Percentiles rank a stretch among this genome's conserved stretches.
Evolutionary conservation across 2,888 invertebrate genomes (phyloP).

Genomic region (Ariolimax columbianus): DNA sequence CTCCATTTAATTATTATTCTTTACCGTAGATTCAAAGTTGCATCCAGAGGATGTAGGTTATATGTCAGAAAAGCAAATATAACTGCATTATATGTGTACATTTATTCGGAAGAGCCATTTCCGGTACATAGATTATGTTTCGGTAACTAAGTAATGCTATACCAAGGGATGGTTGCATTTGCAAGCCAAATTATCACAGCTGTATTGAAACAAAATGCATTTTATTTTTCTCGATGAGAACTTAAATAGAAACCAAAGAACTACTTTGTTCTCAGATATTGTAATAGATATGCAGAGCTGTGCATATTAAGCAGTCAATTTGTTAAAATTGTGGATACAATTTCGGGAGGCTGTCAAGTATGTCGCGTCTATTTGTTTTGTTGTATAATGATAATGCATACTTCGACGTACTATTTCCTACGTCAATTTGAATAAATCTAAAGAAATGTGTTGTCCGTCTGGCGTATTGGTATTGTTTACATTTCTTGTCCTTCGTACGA

Average conservation of each 20-base stretch:
- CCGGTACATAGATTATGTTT: not conserved
- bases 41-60: too few species aligned
- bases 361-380: not conserved
- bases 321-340: not conserved
- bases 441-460: not conserved
- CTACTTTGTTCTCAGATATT: not conserved
- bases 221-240: not conserved
- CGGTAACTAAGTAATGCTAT: not conserved
- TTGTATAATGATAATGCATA: too few species aligned
- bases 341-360: not conserved
- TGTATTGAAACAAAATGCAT: not conserved
- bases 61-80: not conserved
- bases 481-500: too few species aligned
- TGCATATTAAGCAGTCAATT: not conserved
- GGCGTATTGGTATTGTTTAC: too few species aligned
- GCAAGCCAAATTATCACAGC: constrained; percentile 10
- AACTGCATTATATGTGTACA: not conserved
- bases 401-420: too few species aligned
- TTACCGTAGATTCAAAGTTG: too few species aligned
- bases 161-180: not conserved
- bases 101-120: not conserved
- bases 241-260: not conserved
- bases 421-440: too few species aligned
- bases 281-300: not conserved
- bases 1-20: too few species aligned